Evolutionary conservation across 2,113 vertebrate species (phyloP), one percentile per base, ranked within the genome.

Genomic region (Phycodurus eques): DNA sequence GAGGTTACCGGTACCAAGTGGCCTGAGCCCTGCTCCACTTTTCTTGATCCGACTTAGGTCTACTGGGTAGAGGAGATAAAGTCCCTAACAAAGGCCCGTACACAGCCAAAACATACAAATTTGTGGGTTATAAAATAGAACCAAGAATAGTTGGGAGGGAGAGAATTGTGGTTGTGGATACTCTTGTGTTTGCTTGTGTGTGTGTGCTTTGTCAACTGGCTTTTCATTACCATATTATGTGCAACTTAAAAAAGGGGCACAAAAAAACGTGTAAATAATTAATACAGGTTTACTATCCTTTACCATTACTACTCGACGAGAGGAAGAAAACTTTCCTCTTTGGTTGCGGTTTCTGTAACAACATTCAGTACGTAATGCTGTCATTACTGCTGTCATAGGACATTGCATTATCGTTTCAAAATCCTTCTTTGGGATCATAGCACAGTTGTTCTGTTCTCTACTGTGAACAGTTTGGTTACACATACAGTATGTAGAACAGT

Each of bases 21-120:
- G 42, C 56, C 27, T 70, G 49, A 47, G 70, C 76, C 68, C 69
- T 20, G 70, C 54, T 81, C 80, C 70, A 87, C 6, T 35, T 85
- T 88, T 84, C 71, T 75, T 86, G 81, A 89, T 83, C 85, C 85
- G 47, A 80, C 83, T 89, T 87, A 85, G 80, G 73, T 73, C 71
- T 80, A 69, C 80, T 44, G 68, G 68, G 73, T 79, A 59, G 66
- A 66, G 54, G 67, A 67, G 63, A 71, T 76, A 85, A 91, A 86
- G 72, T 80, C 82, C 75, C 71, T 60, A 81, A 90, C 85, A 84
- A 87, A 84, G 80, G 73, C 81, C 68, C 33, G 20, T 62, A 89
- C 81, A 83, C 47, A 84, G 59, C 76, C 35, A 39, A 46, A 81
- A 47, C 75, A 75, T 51, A 72, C 73, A 76, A 2, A 10, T 31